Evolutionary conservation across 2,113 vertebrate species (phyloP), one percentile per base, ranked within the genome.

Genomic region (Cranoglanis bouderius): DNA sequence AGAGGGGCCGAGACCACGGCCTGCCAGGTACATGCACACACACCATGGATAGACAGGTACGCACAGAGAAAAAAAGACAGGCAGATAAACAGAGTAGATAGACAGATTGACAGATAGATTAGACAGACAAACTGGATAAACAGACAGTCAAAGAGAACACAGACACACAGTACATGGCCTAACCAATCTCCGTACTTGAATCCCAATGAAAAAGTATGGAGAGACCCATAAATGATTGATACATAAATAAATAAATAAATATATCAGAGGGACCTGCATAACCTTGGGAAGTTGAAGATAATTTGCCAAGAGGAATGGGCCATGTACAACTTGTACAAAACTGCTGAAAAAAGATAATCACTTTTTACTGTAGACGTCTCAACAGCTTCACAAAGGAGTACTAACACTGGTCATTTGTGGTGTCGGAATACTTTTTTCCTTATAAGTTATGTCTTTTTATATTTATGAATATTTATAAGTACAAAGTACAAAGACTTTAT

Each of bases 1-100:
- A 97, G 65, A 92, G 95, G 0, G 84, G 95, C 83, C 93, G 96
- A 7, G 97, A 98, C 3, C 96, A 97, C 0, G 96, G 95, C 81
- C 91, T 99, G 3, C 95, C 94, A 70, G 96, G 97, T 98, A 94
- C n/a, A 70, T 67, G 21, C 24, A 70, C 82, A 80, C 85, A 63
- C 9, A 32, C 0, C 96, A 97, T 0, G 96, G 95, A 81, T 91
- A 98, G 6, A 95, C 94, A 61, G 96, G 97, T 98, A 94, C 53
- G 63, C 63, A 82, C 13, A 53, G 3, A 75, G 14, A 72, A 19
- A 72, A 18, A 67, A 75, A 26, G 3, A 13, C 53, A 55, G 53
- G 4, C 8, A 13, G 24, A 75, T 13, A 10, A 16, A 38, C 67
- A n/a, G n/a, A n/a, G n/a, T n/a, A 13, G 24, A 75, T 13, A 10